These are phyloP conservation scores for Heliconius erato DNA, from an alignment of 2,888 invertebrate genomes.

Conservation along the genomic window DNA sequence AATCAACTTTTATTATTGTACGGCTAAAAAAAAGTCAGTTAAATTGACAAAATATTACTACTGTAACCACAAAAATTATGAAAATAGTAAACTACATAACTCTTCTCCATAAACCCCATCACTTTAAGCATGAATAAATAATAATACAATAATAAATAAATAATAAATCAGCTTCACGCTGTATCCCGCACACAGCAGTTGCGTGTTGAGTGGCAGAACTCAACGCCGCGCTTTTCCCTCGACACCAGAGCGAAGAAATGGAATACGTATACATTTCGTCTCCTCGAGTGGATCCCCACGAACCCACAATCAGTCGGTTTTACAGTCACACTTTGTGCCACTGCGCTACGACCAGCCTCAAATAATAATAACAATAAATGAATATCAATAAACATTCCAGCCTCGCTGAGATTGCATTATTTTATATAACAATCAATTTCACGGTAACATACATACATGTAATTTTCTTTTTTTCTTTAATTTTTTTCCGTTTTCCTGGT, in stretches of 20 bases:
- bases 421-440: constrained; percentile 27
- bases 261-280: no score
- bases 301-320: no score
- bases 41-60: not conserved
- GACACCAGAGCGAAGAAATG: no score
- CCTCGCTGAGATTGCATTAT: not conserved
- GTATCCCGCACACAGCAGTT: no score
- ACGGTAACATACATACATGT: not conserved
- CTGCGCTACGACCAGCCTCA: no score
- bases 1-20: not conserved
- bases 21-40: not conserved
- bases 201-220: no score
- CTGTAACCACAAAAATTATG: not conserved
- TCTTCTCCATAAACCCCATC: no score
- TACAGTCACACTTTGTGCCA: no score
- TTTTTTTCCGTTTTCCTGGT: constrained; percentile 27
- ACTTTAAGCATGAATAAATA: no score
- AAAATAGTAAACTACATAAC: not conserved
- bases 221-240: no score
- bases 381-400: not conserved
- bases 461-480: not conserved
- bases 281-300: no score
- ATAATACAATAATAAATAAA: not conserved
- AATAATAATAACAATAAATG: not conserved
- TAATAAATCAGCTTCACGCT: no score